A percentile compares a stretch with the other conserved stretches of the same genome.
Conservation (phyloP, 2,113 vertebrate species). For the Papio anubis region DNA sequence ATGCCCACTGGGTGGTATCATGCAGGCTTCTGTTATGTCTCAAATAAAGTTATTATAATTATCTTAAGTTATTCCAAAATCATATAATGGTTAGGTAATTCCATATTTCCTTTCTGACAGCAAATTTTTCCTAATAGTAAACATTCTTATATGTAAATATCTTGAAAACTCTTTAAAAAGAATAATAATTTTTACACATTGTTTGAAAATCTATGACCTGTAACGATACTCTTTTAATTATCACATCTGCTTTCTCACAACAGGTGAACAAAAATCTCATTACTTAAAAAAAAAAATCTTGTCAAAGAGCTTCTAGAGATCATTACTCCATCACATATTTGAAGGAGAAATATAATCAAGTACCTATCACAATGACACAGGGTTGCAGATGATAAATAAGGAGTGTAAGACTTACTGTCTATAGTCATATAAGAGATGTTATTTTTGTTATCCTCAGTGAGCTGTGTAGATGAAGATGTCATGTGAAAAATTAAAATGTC, state of each 20-base stretch:
- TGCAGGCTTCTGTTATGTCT: background rate
- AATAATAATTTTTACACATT: conserved; percentile 8
- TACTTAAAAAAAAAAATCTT: conserved; percentile 34
- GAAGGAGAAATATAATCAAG: conserved; percentile 23
- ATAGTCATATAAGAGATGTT: background rate
- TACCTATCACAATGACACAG: background rate
- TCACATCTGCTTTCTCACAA: conserved; percentile 43
- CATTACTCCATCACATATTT: conserved; percentile 28
- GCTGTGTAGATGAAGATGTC: background rate
- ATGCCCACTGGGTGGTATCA: background rate
- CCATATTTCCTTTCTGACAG: background rate
- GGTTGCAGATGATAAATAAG: conserved; percentile 4
- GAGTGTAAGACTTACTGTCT: background rate
- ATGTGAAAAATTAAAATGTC: conserved; percentile 57
- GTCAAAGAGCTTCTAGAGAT: conserved; percentile 27
- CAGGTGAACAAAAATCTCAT: conserved; percentile 45
- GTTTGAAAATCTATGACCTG: conserved; percentile 40
- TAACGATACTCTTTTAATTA: conserved; percentile 43
- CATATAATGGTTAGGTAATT: background rate
- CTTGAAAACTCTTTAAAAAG: conserved; percentile 25
- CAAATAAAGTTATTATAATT: conserved; percentile 28
- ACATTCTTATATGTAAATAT: background rate
- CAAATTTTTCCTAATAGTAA: conserved; percentile 27
- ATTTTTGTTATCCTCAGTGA: background rate
- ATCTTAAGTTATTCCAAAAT: conserved; percentile 5